Percentiles rank a stretch among this genome's conserved stretches.
phyloP scores from a whole-genome alignment of 2,113 vertebrate genomes.

The Dipodomys ordii region DNA sequence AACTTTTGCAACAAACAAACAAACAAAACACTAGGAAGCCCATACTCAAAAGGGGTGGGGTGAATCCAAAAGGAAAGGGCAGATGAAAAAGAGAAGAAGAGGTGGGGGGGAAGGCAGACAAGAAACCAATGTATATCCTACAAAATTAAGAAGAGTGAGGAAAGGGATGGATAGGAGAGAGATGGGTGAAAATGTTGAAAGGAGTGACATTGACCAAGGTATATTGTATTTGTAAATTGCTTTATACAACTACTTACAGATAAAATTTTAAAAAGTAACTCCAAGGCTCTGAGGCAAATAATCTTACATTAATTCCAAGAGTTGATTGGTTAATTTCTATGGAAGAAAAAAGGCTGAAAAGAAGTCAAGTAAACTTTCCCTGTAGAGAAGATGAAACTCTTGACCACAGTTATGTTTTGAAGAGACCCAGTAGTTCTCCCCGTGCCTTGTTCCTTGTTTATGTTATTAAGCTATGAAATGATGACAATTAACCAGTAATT shows the following conservation, averaged over 20 bases:
- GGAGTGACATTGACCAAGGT: too few relatives aligned
- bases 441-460: background rate
- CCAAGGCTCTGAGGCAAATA: conserved; percentile 12
- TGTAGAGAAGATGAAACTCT: background rate
- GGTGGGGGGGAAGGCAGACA: background rate
- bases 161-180: too few relatives aligned
- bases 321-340: conserved; percentile 88
- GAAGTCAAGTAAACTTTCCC: background rate
- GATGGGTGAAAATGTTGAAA: too few relatives aligned
- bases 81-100: too few relatives aligned
- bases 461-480: background rate
- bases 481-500: background rate
- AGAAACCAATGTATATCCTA: too few relatives aligned
- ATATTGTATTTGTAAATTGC: too few relatives aligned
- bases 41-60: too few relatives aligned
- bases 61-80: too few relatives aligned
- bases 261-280: background rate
- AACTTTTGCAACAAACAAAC: too few relatives aligned
- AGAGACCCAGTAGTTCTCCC: background rate
- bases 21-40: too few relatives aligned
- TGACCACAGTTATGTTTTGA: background rate
- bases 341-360: conserved; percentile 38
- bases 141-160: too few relatives aligned
- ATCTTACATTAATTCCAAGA: conserved; percentile 84
- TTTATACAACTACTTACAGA: too few relatives aligned